Percentiles rank a stretch among this genome's conserved stretches.
Conservation (phyloP, 2,888 invertebrate species). For the Limenitis camilla region DNA sequence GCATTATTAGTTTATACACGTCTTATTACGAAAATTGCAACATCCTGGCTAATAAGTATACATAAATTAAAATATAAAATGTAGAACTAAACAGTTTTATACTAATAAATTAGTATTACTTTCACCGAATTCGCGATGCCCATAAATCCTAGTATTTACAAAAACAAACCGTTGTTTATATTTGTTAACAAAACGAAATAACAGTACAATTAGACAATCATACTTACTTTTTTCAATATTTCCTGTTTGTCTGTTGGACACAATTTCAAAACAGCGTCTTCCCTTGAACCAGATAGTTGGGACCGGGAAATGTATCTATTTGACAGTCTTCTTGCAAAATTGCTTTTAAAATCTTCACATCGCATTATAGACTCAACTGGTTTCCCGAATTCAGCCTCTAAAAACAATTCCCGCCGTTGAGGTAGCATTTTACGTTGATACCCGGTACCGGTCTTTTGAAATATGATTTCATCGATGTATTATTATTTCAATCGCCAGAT, state of each 20-base stretch:
- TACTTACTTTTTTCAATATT: slow-evolving; percentile 46
- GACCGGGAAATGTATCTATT: slow-evolving; percentile 55
- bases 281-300: slow-evolving; percentile 35
- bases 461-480: slow-evolving; percentile 35
- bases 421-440: slow-evolving; percentile 44
- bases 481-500: slow-evolving; percentile 26
- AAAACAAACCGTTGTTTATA: slow-evolving; percentile 8
- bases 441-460: slow-evolving; percentile 31
- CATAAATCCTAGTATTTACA: too few species aligned
- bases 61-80: neutral
- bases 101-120: too few species aligned
- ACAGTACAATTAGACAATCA: neutral
- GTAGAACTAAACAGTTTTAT: neutral
- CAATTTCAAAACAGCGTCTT: slow-evolving; percentile 43
- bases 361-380: slow-evolving; percentile 68
- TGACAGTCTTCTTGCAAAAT: slow-evolving; percentile 65
- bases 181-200: neutral
- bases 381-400: slow-evolving; percentile 52
- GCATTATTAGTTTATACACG: neutral
- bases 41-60: slow-evolving; percentile 14
- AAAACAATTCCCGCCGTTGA: slow-evolving; percentile 36
- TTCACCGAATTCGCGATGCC: too few species aligned
- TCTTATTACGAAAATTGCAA: slow-evolving; percentile 16
- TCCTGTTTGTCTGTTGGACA: slow-evolving; percentile 33
- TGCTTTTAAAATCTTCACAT: slow-evolving; percentile 68